A percentile compares a stretch with the other conserved stretches of the same genome.
phyloP scores from a whole-genome alignment of 1,140 invertebrate species.

The Cherax quadricarinatus region DNA sequence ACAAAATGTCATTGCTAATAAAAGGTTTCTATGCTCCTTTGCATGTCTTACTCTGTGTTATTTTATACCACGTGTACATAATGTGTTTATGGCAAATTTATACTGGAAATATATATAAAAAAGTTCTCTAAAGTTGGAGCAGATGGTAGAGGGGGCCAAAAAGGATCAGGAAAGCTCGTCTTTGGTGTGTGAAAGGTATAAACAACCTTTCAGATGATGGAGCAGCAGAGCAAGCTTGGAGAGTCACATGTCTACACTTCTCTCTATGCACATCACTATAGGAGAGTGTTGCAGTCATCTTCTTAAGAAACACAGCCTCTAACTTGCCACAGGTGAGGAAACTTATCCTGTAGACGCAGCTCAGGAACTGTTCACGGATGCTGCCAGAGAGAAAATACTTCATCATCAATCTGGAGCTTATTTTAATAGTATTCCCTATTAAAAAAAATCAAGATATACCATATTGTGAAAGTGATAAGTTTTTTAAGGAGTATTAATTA shows the following conservation, averaged over 20 bases:
- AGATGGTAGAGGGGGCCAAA: no score
- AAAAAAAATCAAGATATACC: not conserved
- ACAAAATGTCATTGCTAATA: no score
- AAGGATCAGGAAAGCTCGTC: not conserved
- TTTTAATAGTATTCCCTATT: no score
- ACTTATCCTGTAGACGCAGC: conserved; percentile 50
- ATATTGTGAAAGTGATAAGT: not conserved
- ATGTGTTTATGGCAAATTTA: no score
- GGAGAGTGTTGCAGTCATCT: conserved; percentile 59
- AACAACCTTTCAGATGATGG: no score
- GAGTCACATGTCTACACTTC: conserved; percentile 46
- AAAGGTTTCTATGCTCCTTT: no score
- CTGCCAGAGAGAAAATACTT: not conserved
- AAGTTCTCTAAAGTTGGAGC: not conserved
- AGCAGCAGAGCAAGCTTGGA: conserved; percentile 7
- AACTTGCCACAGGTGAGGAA: conserved; percentile 37
- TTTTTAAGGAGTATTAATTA: not conserved
- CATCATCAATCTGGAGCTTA: no score
- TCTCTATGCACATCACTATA: conserved; percentile 53
- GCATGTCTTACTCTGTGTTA: no score
- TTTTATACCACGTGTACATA: no score
- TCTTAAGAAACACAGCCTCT: conserved; percentile 52
- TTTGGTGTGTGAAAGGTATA: not conserved
- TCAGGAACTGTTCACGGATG: conserved; percentile 36
- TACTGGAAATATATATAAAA: not conserved